Evolutionary conservation across 1,140 invertebrate genomes (phyloP), one percentile per base, ranked within the genome.

Genomic region (Drusus annulatus): DNA sequence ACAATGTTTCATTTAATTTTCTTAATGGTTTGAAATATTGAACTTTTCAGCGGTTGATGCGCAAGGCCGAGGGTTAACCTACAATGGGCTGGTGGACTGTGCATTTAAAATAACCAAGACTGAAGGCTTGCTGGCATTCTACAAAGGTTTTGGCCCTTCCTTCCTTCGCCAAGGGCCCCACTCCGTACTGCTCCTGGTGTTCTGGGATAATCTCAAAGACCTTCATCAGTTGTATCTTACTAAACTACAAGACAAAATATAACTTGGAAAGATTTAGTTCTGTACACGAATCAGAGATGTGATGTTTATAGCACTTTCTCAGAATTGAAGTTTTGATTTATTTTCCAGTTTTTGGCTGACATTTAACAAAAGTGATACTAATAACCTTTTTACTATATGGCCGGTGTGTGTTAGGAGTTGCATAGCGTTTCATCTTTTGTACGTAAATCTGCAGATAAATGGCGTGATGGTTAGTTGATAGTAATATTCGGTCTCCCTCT

Each of bases 131-230:
- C 88, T 92, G 75, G 96, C 95, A 2, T 93, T 98, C 84, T 98
- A 97, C 86, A 98, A 98, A 90, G 97, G 96, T 31, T 93, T 95
- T 80, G 93, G 94, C 16, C 95, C 96, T 1, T 95, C 93, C 1
- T 97, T 96, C 89, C 89, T 97, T 28, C 90, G 97, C 63, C 92
- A 97, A 84, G 96, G 95, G 0, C 97, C 96, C 4, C 96, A 98
- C 85, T 96, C 96, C 0, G 93, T 97, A 0, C 87, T 98, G 0
- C 94, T 94, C 83, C 89, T 98, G 45, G 92, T 97, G 21, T 96
- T 98, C 87, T 98, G 96, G 93, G 95, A 96, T 86, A 90, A 94
- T 88, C 88, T 97, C 10, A 92, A 93, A 83, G 88, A 89, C 84
- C n/a, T 89, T 10, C 52, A 75, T 7, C 19, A 75, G 10, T 45